Evolutionary conservation across 2,888 invertebrate species (phyloP).

Genomic region (Erynnis tages): DNA sequence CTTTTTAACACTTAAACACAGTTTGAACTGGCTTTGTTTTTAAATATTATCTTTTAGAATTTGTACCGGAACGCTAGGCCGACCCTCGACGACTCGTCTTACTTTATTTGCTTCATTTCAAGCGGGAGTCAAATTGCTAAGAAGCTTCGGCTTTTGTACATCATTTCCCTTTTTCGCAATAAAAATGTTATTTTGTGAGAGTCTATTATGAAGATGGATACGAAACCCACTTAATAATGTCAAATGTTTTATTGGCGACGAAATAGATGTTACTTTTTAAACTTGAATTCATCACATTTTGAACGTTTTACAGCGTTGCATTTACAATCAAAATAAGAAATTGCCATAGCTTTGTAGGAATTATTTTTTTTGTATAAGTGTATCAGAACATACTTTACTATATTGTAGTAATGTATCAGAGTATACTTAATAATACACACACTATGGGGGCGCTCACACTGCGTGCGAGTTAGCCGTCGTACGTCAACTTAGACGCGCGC

Average conservation of each 20-base stretch:
- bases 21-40: conserved; percentile 31
- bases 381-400: no score
- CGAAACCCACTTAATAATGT: conserved; percentile 18
- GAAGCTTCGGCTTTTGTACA: conserved; percentile 51
- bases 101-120: conserved; percentile 66
- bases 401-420: no score
- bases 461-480: no score
- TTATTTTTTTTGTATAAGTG: no score
- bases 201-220: conserved; percentile 22
- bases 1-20: conserved; percentile 45
- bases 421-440: no score
- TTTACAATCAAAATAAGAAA: no score
- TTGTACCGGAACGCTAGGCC: conserved; percentile 52
- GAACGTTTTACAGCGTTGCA: no score
- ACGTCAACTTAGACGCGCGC: no score
- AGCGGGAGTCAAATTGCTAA: conserved; percentile 62
- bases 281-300: background rate
- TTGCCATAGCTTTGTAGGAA: no score
- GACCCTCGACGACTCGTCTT: conserved; percentile 50
- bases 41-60: conserved; percentile 50
- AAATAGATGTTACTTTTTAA: conserved; percentile 11
- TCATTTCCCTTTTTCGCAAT: conserved; percentile 39
- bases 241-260: conserved; percentile 8
- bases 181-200: conserved; percentile 24
- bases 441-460: no score